Conservation (phyloP, 2,888 invertebrate genomes). For the Tinea trinotella region DNA sequence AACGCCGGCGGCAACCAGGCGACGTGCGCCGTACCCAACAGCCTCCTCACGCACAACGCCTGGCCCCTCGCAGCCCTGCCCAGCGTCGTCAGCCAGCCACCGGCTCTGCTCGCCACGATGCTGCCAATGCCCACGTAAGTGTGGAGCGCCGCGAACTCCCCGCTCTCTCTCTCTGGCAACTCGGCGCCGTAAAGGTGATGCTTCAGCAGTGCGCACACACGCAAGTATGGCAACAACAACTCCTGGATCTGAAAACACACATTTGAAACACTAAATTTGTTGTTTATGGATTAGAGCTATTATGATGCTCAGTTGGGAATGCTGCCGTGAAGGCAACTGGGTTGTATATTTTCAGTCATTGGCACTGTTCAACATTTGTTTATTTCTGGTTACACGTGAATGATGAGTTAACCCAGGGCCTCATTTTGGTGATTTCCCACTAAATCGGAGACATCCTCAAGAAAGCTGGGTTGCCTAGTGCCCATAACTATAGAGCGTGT, state of each 20-base stretch:
- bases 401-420: too few relatives aligned
- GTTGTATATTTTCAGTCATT: too few relatives aligned
- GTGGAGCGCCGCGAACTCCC: conserved; percentile 82
- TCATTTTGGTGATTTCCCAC: too few relatives aligned
- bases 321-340: too few relatives aligned
- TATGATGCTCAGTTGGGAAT: too few relatives aligned
- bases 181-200: conserved; percentile 87
- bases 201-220: conserved; percentile 85
- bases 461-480: too few relatives aligned
- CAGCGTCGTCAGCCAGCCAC: conserved; percentile 20
- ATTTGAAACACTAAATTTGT: neutral
- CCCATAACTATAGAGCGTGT: too few relatives aligned
- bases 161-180: conserved; percentile 76
- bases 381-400: too few relatives aligned
- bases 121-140: conserved; percentile 51
- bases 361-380: too few relatives aligned
- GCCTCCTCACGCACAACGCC: conserved; percentile 54
- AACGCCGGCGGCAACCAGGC: conserved; percentile 87
- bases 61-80: conserved; percentile 19
- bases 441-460: too few relatives aligned
- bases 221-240: conserved; percentile 86
- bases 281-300: too few relatives aligned
- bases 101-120: conserved; percentile 7
- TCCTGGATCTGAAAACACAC: conserved; percentile 75
- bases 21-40: conserved; percentile 82